Percentiles rank a stretch among this genome's conserved stretches.
Evolutionary conservation across 2,113 vertebrate species (phyloP).

Genomic region (Rhipidura dahli): DNA sequence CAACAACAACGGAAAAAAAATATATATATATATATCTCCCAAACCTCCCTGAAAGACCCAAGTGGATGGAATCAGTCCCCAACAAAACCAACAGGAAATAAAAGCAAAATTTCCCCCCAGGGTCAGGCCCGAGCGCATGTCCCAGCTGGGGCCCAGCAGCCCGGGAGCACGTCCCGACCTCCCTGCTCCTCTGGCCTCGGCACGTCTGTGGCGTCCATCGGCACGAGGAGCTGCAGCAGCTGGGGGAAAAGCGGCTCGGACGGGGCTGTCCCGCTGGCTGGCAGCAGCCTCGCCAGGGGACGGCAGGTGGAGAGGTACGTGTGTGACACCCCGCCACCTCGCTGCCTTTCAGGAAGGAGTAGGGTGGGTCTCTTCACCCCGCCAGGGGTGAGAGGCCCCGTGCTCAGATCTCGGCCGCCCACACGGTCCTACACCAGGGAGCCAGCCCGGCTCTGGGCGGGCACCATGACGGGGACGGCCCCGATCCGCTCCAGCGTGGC

Average conservation of each 20-base stretch:
- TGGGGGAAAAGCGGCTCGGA: neutral
- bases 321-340: neutral
- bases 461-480: constrained; percentile 95
- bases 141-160: neutral
- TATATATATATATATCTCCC: constrained; percentile 14
- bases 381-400: neutral
- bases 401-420: neutral
- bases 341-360: neutral
- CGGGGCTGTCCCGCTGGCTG: neutral
- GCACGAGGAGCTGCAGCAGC: neutral
- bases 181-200: constrained; percentile 55
- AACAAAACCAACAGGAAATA: neutral
- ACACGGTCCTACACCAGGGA: constrained; percentile 83
- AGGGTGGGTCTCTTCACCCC: constrained; percentile 28
- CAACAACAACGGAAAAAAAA: neutral
- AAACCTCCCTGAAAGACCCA: constrained; percentile 23
- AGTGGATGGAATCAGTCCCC: neutral
- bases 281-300: neutral
- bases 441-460: constrained; percentile 92
- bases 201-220: constrained; percentile 38
- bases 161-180: neutral
- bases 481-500: constrained; percentile 92
- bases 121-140: neutral
- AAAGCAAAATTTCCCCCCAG: neutral
- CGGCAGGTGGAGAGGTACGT: neutral